Percentiles rank a stretch among this genome's conserved stretches.
Conservation (phyloP, 2,797 vertebrate species). For the Eurystomus glaucurus region DNA sequence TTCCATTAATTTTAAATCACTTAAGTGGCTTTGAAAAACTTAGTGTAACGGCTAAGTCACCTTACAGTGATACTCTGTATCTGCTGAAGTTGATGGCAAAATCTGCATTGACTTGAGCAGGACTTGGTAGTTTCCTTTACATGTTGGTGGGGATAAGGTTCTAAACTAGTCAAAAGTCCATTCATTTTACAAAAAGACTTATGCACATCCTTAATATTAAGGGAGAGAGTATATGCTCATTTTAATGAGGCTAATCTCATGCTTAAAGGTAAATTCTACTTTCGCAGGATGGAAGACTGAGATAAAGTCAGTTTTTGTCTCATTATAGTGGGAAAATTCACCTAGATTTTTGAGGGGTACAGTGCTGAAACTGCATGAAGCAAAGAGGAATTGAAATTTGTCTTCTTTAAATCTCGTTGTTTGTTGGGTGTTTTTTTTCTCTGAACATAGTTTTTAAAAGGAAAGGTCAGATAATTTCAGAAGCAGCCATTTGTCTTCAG, state of each 20-base stretch:
- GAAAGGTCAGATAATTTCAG: neutral
- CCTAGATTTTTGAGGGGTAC: neutral
- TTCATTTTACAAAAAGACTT: neutral
- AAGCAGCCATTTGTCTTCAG: neutral
- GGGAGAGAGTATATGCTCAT: neutral
- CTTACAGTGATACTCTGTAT: neutral
- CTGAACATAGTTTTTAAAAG: neutral
- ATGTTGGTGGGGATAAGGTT: neutral
- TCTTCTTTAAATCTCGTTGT: neutral
- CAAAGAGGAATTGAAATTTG: neutral
- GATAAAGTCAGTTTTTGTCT: neutral
- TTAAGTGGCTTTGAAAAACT: neutral
- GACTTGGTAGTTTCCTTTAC: neutral
- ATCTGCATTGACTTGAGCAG: neutral
- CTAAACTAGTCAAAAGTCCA: neutral
- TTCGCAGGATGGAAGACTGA: neutral
- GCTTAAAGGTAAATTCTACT: neutral
- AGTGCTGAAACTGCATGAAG: neutral
- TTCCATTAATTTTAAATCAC: neutral
- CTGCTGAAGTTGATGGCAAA: neutral
- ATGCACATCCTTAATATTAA: neutral
- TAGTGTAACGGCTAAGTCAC: neutral
- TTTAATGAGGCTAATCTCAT: neutral
- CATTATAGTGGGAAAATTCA: neutral
- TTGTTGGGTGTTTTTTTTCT: neutral